Percentiles rank a stretch among this genome's conserved stretches.
Evolutionary conservation across 2,797 vertebrate species (phyloP).

Genomic region (Cephalopachus bancanus): DNA sequence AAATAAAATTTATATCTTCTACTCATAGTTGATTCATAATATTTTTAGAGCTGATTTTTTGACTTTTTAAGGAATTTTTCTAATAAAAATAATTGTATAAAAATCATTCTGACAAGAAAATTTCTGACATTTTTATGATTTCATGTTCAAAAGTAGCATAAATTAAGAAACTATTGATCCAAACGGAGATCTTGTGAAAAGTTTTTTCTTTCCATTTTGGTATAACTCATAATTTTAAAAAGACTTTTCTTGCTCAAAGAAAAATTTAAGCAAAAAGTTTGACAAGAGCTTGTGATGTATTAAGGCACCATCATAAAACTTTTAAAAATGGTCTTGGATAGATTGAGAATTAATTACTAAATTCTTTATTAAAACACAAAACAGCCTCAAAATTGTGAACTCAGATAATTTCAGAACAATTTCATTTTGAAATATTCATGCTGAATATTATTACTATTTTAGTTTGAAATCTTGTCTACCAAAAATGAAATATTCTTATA

Average conservation of each 20-base stretch:
- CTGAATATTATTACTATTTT: neutral
- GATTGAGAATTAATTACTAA: slow-evolving; percentile 70
- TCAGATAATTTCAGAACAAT: slow-evolving; percentile 23
- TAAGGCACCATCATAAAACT: neutral
- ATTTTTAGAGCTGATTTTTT: no score
- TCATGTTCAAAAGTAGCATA: slow-evolving; percentile 63
- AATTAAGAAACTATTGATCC: slow-evolving; percentile 64
- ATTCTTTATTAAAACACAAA: slow-evolving; percentile 52
- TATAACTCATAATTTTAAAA: slow-evolving; percentile 40
- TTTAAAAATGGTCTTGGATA: neutral
- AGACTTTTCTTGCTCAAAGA: slow-evolving; percentile 46
- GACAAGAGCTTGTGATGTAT: slow-evolving; percentile 70
- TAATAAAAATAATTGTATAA: slow-evolving; percentile 49
- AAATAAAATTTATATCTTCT: slow-evolving; percentile 56
- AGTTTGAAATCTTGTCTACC: neutral
- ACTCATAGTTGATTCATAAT: neutral
- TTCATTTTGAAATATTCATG: slow-evolving; percentile 58
- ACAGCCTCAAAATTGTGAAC: slow-evolving; percentile 62
- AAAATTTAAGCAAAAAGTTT: slow-evolving; percentile 63
- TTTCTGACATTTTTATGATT: slow-evolving; percentile 56
- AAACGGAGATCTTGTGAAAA: slow-evolving; percentile 47
- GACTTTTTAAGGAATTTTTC: no score
- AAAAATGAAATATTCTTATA: neutral
- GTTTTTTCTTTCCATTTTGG: neutral
- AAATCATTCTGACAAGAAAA: slow-evolving; percentile 44